Evolutionary conservation across 2,797 vertebrate genomes (phyloP), one percentile per base, ranked within the genome.

Genomic region (Eremophila alpestris): DNA sequence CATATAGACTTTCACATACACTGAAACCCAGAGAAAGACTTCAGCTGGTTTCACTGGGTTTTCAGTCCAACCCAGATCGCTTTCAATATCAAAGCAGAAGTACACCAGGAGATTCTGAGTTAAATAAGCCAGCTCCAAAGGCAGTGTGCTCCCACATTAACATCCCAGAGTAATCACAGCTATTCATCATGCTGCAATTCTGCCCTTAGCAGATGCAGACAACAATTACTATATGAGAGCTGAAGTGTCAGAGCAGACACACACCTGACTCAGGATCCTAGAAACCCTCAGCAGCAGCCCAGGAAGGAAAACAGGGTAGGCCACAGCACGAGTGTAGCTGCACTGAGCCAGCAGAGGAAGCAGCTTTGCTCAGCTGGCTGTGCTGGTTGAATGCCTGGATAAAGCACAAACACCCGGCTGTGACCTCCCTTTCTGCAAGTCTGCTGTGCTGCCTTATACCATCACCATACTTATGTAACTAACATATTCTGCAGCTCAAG

Each of bases 121-220:
- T 34, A 71, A 87, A 65, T 30, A 74, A 78, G 2, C 9, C 34
- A 80, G 38, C 34, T 79, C 58, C 48, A 41, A 90, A 90, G 16
- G 11, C 49, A 17, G 9, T 3, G 9, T 60, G 13, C 24, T 80
- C 23, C 27, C 30, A 9, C 10, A 2, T 63, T 68, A 64, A 30
- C 1, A 0, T 46, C 54, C 41, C n/a, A 24, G 59, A 73, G 74
- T 56, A 70, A 92, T 38, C 52, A 43, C 46, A 69, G 32, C 43
- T 83, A 41, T 79, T 58, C 51, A 62, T 65, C 46, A 32, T 2
- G 29, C 51, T 36, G 58, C 58, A 67, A 7, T 46, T 85, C 41
- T 58, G 40, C 0, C 0, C 23, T 67, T 63, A 60, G 60, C 41
- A 49, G 34, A 12, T 0, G 0, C 45, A 64, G 20, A 30, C 24